Percentiles rank a stretch among this genome's conserved stretches.
These are phyloP conservation scores for Acomys russatus DNA, from an alignment of 2,797 vertebrate genomes.

Conservation along the genomic window DNA sequence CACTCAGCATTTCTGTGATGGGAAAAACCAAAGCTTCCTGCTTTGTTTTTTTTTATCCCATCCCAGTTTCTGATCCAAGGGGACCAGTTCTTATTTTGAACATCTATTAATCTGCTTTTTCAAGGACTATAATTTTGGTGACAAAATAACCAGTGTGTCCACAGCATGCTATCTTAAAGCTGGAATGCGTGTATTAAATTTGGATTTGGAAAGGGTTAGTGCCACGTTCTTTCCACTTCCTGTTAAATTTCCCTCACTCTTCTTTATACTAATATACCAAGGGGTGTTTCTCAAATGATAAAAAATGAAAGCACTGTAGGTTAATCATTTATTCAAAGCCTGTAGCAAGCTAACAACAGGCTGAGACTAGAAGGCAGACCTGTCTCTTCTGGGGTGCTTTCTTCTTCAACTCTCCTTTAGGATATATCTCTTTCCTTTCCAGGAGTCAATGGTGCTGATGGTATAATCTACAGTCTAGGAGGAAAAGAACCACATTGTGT, in stretches of 20 bases:
- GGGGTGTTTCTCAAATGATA: constrained; percentile 20
- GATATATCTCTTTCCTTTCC: background rate
- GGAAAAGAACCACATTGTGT: background rate
- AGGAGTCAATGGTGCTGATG: background rate
- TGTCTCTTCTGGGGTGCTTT: background rate
- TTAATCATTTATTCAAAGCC: constrained; percentile 37
- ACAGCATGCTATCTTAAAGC: background rate
- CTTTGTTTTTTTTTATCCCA: constrained; percentile 7
- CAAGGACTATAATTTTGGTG: constrained; percentile 40
- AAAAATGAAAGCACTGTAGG: constrained; percentile 12
- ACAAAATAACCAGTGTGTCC: background rate
- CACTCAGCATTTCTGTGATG: background rate
- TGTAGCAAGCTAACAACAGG: constrained; percentile 12
- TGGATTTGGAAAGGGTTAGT: constrained; percentile 23
- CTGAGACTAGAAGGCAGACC: background rate
- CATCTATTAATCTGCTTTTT: background rate
- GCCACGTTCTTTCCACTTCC: constrained; percentile 42
- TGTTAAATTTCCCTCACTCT: background rate
- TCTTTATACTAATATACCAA: background rate
- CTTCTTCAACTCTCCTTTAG: background rate
- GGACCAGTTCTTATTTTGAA: background rate
- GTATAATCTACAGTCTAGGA: background rate
- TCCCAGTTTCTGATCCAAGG: constrained; percentile 15
- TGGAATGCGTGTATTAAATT: constrained; percentile 45
- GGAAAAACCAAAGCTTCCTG: background rate